phyloP scores from a whole-genome alignment of 2,113 vertebrate species.

The Spea bombifrons region DNA sequence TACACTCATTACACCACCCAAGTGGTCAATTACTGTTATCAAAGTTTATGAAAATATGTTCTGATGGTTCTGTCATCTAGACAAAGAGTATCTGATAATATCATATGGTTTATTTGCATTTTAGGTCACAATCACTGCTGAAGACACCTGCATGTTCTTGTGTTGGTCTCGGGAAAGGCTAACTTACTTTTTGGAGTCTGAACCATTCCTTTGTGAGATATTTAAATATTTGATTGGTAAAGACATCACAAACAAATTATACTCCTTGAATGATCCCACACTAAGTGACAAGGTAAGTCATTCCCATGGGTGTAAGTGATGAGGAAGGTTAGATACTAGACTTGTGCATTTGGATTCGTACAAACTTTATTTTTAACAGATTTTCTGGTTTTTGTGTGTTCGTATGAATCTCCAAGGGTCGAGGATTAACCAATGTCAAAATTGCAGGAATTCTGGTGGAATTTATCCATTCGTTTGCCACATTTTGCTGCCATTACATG shows the following conservation, averaged over 20 bases:
- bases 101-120: slow-evolving; percentile 28
- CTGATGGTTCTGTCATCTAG: neutral
- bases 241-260: slow-evolving; percentile 98
- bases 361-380: too few relatives aligned
- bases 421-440: too few relatives aligned
- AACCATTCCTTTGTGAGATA: slow-evolving; percentile 91
- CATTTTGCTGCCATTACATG: too few relatives aligned
- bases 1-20: too few relatives aligned
- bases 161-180: slow-evolving; percentile 95
- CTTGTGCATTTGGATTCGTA: too few relatives aligned
- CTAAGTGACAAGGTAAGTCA: slow-evolving; percentile 88
- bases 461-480: too few relatives aligned
- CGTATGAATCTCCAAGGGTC: too few relatives aligned
- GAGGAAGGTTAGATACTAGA: too few relatives aligned
- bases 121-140: slow-evolving; percentile 91
- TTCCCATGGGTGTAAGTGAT: neutral
- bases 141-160: slow-evolving; percentile 91
- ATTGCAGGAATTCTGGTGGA: too few relatives aligned
- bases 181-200: slow-evolving; percentile 92
- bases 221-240: slow-evolving; percentile 96
- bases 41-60: too few relatives aligned
- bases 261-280: slow-evolving; percentile 93
- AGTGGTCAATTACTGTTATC: too few relatives aligned
- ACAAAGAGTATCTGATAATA: neutral
- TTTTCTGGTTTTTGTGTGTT: too few relatives aligned